Conservation (phyloP, 2,797 vertebrate genomes). For the Knipowitschia caucasica region DNA sequence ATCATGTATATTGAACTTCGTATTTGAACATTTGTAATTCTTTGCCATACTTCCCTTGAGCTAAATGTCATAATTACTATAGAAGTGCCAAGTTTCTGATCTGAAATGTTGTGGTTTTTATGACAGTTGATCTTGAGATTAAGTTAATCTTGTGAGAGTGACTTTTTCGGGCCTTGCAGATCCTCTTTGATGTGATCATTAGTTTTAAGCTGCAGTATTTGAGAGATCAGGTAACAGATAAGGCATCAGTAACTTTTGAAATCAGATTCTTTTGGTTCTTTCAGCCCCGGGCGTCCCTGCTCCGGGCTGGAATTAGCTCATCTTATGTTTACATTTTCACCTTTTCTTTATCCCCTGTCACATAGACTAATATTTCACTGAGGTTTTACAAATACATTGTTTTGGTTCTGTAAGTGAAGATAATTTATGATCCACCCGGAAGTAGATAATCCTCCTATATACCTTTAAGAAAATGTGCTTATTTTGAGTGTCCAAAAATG, state of each 20-base stretch:
- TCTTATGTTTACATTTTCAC: slow-evolving; percentile 21
- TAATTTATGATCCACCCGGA: too few species aligned
- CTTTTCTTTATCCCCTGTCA: slow-evolving; percentile 13
- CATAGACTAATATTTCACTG: too few species aligned
- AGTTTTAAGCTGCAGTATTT: slow-evolving; percentile 50
- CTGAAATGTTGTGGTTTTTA: too few species aligned
- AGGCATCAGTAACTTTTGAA: slow-evolving; percentile 66
- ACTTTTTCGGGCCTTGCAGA: slow-evolving; percentile 34
- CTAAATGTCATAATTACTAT: too few species aligned
- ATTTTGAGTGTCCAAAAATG: too few species aligned
- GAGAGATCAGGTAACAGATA: slow-evolving; percentile 70
- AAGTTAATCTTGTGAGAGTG: slow-evolving; percentile 3
- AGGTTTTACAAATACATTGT: too few species aligned
- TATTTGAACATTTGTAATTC: too few species aligned
- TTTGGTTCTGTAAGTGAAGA: too few species aligned
- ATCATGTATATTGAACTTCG: too few species aligned
- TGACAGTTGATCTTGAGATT: slow-evolving; percentile 32
- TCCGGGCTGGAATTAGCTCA: slow-evolving; percentile 58
- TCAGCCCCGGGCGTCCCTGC: slow-evolving; percentile 53
- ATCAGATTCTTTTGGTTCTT: slow-evolving; percentile 63
- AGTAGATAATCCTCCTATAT: too few species aligned
- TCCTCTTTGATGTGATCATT: slow-evolving; percentile 63
- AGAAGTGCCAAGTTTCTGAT: too few species aligned
- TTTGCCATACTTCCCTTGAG: slow-evolving; percentile 13
- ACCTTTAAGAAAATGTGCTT: too few species aligned